Evolutionary conservation across 2,888 invertebrate genomes (phyloP), one percentile per base, ranked within the genome.

Genomic region (Malthinus seriepunctatus): DNA sequence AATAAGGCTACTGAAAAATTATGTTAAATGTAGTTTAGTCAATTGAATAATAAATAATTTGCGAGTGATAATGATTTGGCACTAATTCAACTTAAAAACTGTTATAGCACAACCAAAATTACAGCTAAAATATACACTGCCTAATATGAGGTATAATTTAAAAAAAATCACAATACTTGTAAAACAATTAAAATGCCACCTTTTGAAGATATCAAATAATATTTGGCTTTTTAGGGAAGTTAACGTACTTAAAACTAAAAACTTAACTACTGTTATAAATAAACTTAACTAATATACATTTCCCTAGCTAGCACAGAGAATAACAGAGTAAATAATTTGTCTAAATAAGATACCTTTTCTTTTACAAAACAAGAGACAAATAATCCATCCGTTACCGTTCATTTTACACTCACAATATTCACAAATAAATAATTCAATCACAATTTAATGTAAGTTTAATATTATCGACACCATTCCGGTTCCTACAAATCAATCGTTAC

Each of bases 381-480:
- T 23, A 42, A 42, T 23, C 23, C 39, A n/a, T 42, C 23, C 39
- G 12, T 23, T 42, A 42, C 10, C 15, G 39, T 47, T 53, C 12
- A 32, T 38, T 47, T n/a, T 47, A 56, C 56, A 56, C 46, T 48
- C 47, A 51, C 32, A 34, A 60, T 47, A 51, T 35, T 47, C 39
- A 57, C 39, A 57, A 56, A 47, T 56, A 60, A 51, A 52, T 48
- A 57, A 10, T 49, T 39, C 38, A 42, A 11, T 39, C 33, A 45
- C 14, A 46, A 8, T 14, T 47, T 15, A 32, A 31, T 15, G 51
- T 6, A 39, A 31, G 23, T 8, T 46, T 45, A 55, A 61, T 33
- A 54, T 67, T 61, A 68, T 63, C 64, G 68, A 60, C 68, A 68
- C 68, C 68, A 68, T 50, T 66, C 65, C 4, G 65, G 52, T 49